Evolutionary conservation across 2,797 vertebrate species (phyloP).

Genomic region (Gila robusta): DNA sequence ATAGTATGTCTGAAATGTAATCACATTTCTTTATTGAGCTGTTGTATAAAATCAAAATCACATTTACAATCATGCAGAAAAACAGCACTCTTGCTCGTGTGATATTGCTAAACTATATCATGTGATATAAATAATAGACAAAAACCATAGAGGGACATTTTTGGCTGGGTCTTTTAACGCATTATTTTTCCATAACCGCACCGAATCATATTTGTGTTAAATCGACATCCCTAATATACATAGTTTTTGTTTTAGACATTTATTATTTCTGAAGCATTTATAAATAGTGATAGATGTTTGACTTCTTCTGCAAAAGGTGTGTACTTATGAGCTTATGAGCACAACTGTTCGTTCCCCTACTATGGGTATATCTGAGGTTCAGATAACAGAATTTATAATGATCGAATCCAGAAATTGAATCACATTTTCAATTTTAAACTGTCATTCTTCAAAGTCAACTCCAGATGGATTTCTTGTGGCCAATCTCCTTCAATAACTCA

Average conservation of each 20-base stretch:
- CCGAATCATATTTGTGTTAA: not conserved
- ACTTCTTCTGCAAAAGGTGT: not conserved
- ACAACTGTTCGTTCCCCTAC: not conserved
- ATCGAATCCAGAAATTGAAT: not conserved
- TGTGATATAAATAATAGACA: too few species aligned
- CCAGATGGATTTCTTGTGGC: slow-evolving; percentile 21
- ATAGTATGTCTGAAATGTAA: too few species aligned
- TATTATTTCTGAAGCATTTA: not conserved
- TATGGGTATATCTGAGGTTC: not conserved
- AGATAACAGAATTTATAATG: slow-evolving; percentile 5
- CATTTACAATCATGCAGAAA: too few species aligned
- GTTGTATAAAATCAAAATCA: too few species aligned
- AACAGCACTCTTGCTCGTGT: too few species aligned
- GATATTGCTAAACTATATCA: too few species aligned
- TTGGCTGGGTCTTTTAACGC: not conserved
- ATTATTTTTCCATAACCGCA: not conserved
- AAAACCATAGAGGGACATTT: too few species aligned
- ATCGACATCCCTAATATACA: not conserved
- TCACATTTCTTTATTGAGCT: too few species aligned
- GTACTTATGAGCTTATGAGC: not conserved
- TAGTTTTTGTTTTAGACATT: not conserved
- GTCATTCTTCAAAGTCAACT: slow-evolving; percentile 43
- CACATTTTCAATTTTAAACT: slow-evolving; percentile 17
- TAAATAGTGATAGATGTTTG: not conserved
- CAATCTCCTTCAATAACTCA: slow-evolving; percentile 47